Evolutionary conservation across 2,113 vertebrate species (phyloP).

Genomic region (Microtus montanus): DNA sequence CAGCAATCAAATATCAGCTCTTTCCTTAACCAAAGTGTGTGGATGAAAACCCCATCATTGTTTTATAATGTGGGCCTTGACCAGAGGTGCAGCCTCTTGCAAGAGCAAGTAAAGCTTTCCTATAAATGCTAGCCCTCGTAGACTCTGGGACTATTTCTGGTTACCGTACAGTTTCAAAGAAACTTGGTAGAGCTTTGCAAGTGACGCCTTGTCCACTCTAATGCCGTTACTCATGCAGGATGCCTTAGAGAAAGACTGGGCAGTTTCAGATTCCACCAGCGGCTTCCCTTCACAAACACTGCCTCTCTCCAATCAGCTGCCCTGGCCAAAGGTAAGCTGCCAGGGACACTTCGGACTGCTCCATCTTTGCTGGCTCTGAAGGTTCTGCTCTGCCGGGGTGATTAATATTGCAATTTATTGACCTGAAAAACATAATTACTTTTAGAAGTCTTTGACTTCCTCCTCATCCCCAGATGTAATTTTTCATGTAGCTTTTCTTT

Average conservation of each 20-base stretch:
- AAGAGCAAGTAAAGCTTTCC: slow-evolving; percentile 51
- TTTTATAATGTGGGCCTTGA: neutral
- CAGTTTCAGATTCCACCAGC: slow-evolving; percentile 80
- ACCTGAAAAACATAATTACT: slow-evolving; percentile 92
- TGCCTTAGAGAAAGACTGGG: slow-evolving; percentile 89
- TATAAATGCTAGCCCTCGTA: slow-evolving; percentile 68
- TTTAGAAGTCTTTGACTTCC: slow-evolving; percentile 89
- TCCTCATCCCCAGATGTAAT: slow-evolving; percentile 92
- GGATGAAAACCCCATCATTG: neutral
- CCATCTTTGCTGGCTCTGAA: slow-evolving; percentile 83
- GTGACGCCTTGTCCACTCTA: slow-evolving; percentile 74
- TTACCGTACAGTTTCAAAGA: slow-evolving; percentile 67
- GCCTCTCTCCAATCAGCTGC: slow-evolving; percentile 82
- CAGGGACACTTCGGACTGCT: slow-evolving; percentile 82
- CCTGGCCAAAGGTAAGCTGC: slow-evolving; percentile 92
- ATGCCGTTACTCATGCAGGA: slow-evolving; percentile 84
- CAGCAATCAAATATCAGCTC: neutral
- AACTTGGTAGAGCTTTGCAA: slow-evolving; percentile 74
- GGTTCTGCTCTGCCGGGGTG: slow-evolving; percentile 83
- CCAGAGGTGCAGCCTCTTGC: slow-evolving; percentile 6
- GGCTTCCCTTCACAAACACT: slow-evolving; percentile 83
- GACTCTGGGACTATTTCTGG: slow-evolving; percentile 32
- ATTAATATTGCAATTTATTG: slow-evolving; percentile 93
- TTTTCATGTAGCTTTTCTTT: slow-evolving; percentile 91
- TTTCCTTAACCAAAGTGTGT: neutral